Percentiles rank a stretch among this genome's conserved stretches.
phyloP scores from a whole-genome alignment of 2,797 vertebrate genomes.

The Parambassis ranga region DNA sequence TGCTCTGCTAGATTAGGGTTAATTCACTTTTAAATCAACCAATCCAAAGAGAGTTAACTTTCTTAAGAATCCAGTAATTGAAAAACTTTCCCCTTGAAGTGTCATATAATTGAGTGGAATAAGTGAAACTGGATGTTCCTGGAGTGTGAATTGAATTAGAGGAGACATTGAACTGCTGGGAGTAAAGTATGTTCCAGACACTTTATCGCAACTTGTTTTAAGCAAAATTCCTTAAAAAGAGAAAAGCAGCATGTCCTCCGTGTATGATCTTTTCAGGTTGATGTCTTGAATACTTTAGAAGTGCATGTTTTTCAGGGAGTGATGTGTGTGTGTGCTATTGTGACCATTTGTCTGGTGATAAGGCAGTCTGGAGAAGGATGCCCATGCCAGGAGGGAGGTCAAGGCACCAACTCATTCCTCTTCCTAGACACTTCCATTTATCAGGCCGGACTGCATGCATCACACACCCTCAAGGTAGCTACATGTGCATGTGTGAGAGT shows the following conservation, averaged over 20 bases:
- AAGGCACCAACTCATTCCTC: conserved; percentile 74
- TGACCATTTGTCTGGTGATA: conserved; percentile 73
- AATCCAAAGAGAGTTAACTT: not conserved
- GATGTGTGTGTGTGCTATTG: conserved; percentile 61
- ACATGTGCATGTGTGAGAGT: conserved; percentile 9
- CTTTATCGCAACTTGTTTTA: conserved; percentile 16
- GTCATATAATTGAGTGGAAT: not conserved
- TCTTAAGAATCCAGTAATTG: not conserved
- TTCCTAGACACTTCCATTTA: conserved; percentile 72
- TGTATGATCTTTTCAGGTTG: conserved; percentile 30
- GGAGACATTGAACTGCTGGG: not conserved
- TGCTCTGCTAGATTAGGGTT: not conserved
- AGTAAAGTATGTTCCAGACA: not conserved
- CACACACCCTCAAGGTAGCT: conserved; percentile 62
- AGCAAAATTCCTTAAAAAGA: conserved; percentile 1
- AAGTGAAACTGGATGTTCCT: conserved; percentile 1
- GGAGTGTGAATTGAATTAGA: not conserved
- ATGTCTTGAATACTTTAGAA: conserved; percentile 39
- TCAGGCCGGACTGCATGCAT: conserved; percentile 69
- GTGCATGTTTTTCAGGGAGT: conserved; percentile 45
- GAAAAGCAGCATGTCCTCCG: conserved; percentile 22
- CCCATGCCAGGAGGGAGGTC: conserved; percentile 79
- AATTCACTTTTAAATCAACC: not conserved
- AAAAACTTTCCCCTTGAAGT: not conserved
- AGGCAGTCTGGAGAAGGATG: conserved; percentile 71